Evolutionary conservation across 1,140 invertebrate genomes (phyloP), one percentile per base, ranked within the genome.

Genomic region (Sarcophaga bullata): DNA sequence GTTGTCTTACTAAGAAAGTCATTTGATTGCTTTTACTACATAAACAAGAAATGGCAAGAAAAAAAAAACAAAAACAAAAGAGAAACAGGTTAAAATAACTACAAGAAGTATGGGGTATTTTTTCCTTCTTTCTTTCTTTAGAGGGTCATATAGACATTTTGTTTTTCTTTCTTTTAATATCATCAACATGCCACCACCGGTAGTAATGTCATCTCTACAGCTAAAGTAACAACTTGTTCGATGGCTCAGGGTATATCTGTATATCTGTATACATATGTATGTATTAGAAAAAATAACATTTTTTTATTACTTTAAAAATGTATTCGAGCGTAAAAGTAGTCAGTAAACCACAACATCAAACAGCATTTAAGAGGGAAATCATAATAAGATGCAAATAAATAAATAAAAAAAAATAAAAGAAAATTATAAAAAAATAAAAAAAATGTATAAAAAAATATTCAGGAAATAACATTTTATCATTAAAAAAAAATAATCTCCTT

Each of bases 281-380:
- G n/a, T n/a, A n/a, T n/a, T n/a, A n/a, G n/a, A 37, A 37, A 37
- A 37, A 37, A 37, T 37, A 37, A 4, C 10, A 8, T 68, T 25
- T 68, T 68, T 68, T 68, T n/a, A n/a, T 58, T 58, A 58, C 54
- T 0, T 2, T 58, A 13, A 58, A 68, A 68, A 68, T 68, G 19
- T 68, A 68, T 68, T 68, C 62, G 19, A 68, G n/a, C 62, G 19
- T 68, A 68, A 68, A 68, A 68, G 17, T 68, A 68, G n/a, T 68
- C 62, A 68, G 17, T 25, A 19, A 68, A 68, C 62, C 62, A 68
- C 62, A 68, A 68, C 17, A 68, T 25, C 10, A 25, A 19, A 68
- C 15, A 17, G n/a, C 6, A 19, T 9, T 68, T 19, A 19, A 25
- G 17, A 68, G 62, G 62, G 62, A 68, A 68, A 58, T 58, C 54